Percentiles rank a stretch among this genome's conserved stretches.
phyloP scores from a whole-genome alignment of 1,140 invertebrate species.

The Drosophila kepulauana region DNA sequence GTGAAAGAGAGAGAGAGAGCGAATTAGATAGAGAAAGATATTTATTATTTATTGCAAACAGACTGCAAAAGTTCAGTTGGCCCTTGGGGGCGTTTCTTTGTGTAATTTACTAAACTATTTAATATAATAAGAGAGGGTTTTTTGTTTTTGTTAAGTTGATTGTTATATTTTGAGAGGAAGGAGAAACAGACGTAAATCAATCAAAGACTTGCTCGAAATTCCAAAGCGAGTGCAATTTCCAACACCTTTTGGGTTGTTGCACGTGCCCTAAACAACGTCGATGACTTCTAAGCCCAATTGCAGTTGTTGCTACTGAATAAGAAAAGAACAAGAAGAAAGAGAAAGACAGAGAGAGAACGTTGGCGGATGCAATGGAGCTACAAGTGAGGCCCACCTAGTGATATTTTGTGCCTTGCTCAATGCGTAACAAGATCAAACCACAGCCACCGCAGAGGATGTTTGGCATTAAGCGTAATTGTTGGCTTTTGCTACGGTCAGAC shows the following conservation, averaged over 20 bases:
- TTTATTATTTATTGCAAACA: constrained; percentile 63
- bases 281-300: constrained; percentile 7
- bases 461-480: constrained; percentile 82
- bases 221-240: constrained; percentile 27
- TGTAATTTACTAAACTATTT: constrained; percentile 76
- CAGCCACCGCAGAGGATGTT: constrained; percentile 80
- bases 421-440: constrained; percentile 82
- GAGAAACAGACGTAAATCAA: constrained; percentile 28
- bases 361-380: constrained; percentile 17
- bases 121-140: constrained; percentile 60
- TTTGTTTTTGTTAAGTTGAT: constrained; percentile 25
- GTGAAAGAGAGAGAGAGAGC: background rate
- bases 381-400: constrained; percentile 29
- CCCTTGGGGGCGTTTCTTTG: constrained; percentile 33
- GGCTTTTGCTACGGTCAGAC: constrained; percentile 56
- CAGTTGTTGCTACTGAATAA: background rate
- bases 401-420: constrained; percentile 37
- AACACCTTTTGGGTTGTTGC: constrained; percentile 38
- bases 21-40: constrained; percentile 12
- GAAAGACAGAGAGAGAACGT: background rate
- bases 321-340: no score
- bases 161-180: constrained; percentile 48
- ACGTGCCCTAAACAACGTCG: constrained; percentile 26
- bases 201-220: constrained; percentile 38
- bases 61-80: constrained; percentile 27